Evolutionary conservation across 2,113 vertebrate genomes (phyloP).

Genomic region (Echinops telfairi): DNA sequence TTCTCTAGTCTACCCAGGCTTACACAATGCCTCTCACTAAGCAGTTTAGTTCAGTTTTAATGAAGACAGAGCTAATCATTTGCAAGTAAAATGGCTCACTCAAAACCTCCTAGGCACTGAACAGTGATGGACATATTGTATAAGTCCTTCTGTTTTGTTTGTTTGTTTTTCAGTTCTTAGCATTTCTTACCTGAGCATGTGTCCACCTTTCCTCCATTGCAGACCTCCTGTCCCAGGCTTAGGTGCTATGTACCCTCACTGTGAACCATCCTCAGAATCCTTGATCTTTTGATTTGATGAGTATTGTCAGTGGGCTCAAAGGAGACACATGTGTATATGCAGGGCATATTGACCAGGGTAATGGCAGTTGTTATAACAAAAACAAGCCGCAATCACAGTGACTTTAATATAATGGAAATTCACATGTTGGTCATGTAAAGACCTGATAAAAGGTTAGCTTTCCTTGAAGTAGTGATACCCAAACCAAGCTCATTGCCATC

Average conservation of each 20-base stretch:
- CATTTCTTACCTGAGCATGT: background rate
- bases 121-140: background rate
- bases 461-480: background rate
- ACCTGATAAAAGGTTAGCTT: background rate
- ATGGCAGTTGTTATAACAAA: background rate
- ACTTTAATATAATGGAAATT: background rate
- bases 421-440: background rate
- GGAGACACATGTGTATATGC: background rate
- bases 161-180: too few relatives aligned
- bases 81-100: background rate
- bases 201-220: background rate
- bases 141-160: too few relatives aligned
- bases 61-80: background rate
- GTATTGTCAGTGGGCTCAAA: background rate
- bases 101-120: background rate
- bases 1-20: too few relatives aligned
- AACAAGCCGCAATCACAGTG: background rate
- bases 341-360: background rate
- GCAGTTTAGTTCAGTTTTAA: background rate
- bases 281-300: background rate
- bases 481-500: too few relatives aligned
- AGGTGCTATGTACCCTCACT: background rate
- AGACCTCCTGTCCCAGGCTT: background rate
- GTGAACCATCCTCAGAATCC: background rate
- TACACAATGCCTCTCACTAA: background rate